Evolutionary conservation across 2,797 vertebrate genomes (phyloP), one percentile per base, ranked within the genome.

Genomic region (Protosalanx chinensis): DNA sequence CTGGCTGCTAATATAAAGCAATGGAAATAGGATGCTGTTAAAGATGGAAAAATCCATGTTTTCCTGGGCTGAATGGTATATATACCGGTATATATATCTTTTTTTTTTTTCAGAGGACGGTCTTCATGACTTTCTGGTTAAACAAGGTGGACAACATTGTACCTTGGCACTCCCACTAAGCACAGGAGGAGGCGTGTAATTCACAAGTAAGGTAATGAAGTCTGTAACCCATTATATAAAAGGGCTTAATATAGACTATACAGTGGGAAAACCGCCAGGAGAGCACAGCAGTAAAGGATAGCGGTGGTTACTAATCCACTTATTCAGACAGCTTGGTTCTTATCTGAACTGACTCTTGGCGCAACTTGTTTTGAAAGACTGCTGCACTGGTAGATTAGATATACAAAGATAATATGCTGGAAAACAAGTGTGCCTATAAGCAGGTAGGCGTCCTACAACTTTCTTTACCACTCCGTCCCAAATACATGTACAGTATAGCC

Each of bases 241-340:
- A 56, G 51, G 51, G 51, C 51, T 56, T 4, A 56, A n/a, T 56
- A 56, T 16, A 56, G 51, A 56, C 51, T 56, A 16, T 16, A 16
- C 51, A 18, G 51, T 56, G 51, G 51, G 15, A 56, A 56, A 56
- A 16, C 51, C 5, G 51, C 18, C 15, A 56, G 15, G 18, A 16
- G 3, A 5, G 49, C 16, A 18, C 51, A 56, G 51, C 51, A 56
- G 51, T 16, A n/a, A 56, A 59, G 57, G 57, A n/a, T 20, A 37
- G 3, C 18, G 16, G 4, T 5, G 16, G 60, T 32, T 33, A 18
- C 72, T 87, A 85, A 79, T 74, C 81, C 64, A 65, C 51, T 76
- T 84, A 88, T 86, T 73, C 76, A 63, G 79, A 76, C 73, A 73
- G 74, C 72, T 80, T 81, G 77, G 76, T 64, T 59, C 60, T 74